Evolutionary conservation across 2,888 invertebrate genomes (phyloP).

Genomic region (Athalia cordata): DNA sequence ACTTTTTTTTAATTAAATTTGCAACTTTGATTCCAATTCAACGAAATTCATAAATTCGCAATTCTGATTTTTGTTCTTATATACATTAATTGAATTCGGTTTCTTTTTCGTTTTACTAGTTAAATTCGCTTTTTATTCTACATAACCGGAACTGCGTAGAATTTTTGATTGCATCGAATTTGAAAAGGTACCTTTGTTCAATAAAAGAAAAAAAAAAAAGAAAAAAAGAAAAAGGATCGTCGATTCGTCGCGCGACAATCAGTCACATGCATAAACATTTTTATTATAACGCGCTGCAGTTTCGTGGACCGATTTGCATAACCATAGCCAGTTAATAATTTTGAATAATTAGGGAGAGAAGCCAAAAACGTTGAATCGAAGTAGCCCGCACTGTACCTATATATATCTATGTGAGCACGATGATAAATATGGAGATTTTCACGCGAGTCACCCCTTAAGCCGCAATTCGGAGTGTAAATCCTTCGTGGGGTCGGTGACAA

Average conservation of each 20-base stretch:
- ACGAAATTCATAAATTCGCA: background rate
- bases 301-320: constrained; percentile 31
- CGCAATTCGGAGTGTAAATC: constrained; percentile 68
- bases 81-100: background rate
- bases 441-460: constrained; percentile 61
- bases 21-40: background rate
- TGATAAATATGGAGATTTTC: constrained; percentile 62
- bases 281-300: constrained; percentile 7
- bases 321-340: constrained; percentile 36
- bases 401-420: background rate
- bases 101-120: background rate
- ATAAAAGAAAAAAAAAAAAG: too few species aligned
- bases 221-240: background rate
- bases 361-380: constrained; percentile 31
- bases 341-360: constrained; percentile 39
- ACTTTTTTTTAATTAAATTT: background rate
- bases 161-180: constrained; percentile 12
- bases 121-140: background rate
- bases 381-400: background rate
- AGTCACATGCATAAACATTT: constrained; percentile 41
- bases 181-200: background rate
- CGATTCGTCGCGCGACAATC: constrained; percentile 27
- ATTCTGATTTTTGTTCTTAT: background rate
- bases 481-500: constrained; percentile 62
- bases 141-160: background rate